phyloP scores from a whole-genome alignment of 2,888 invertebrate genomes.

The Lasioglossum marginatum region DNA sequence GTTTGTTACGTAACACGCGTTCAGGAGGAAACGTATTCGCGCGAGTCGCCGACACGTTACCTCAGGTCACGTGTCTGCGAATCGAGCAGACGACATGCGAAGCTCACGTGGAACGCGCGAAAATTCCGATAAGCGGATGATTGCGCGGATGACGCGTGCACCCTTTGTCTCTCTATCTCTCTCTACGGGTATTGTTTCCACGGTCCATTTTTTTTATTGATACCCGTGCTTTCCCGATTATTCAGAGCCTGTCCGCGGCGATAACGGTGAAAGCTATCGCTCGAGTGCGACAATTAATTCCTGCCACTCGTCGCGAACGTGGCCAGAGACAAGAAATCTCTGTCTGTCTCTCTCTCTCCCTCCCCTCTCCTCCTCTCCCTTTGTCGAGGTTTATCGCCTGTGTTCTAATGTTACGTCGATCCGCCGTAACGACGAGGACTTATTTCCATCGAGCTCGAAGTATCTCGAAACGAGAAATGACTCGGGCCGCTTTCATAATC shows the following conservation, averaged over 20 bases:
- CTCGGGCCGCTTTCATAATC: conserved; percentile 5
- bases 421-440: background rate
- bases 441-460: background rate
- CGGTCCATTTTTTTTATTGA: background rate
- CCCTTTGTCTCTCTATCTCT: background rate
- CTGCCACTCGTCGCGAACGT: conserved; percentile 1
- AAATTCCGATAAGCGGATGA: conserved; percentile 41
- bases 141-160: background rate
- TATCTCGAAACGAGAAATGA: conserved; percentile 10
- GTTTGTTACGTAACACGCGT: conserved; percentile 61
- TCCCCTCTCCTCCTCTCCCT: background rate
- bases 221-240: conserved; percentile 5
- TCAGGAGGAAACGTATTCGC: conserved; percentile 45
- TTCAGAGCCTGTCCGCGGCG: background rate
- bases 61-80: conserved; percentile 65
- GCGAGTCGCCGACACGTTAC: conserved; percentile 63
- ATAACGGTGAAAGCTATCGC: conserved; percentile 8
- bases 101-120: conserved; percentile 40
- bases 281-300: background rate
- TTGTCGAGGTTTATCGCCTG: background rate
- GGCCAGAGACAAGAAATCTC: background rate
- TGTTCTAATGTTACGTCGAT: background rate
- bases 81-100: conserved; percentile 22
- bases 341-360: background rate
- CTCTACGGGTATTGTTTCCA: background rate